These are phyloP conservation scores for Heliocidaris erythrogramma DNA, from an alignment of 35 echinoderm and acorn worm genomes.

Conservation along the genomic window DNA sequence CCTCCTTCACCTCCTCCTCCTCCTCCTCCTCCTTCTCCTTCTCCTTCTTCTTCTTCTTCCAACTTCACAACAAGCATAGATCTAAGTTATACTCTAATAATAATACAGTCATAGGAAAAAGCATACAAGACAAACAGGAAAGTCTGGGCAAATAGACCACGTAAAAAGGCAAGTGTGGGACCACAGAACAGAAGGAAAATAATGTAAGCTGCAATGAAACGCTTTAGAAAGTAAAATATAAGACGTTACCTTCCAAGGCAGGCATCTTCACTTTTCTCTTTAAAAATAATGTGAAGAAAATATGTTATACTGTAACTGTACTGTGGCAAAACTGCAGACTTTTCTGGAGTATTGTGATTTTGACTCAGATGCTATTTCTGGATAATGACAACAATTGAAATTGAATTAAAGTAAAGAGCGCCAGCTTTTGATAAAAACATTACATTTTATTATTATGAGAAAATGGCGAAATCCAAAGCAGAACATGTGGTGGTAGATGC, in stretches of 20 bases:
- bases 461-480: constrained; percentile 51
- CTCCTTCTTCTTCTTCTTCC: too few relatives aligned
- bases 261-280: not conserved
- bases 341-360: not conserved
- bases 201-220: too few relatives aligned
- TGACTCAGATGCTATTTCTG: not conserved
- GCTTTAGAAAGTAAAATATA: too few relatives aligned
- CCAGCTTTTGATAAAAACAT: not conserved
- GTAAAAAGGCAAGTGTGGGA: not conserved
- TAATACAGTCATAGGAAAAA: too few relatives aligned
- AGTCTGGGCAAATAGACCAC: too few relatives aligned
- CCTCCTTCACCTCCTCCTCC: too few relatives aligned
- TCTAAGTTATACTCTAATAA: too few relatives aligned
- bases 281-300: not conserved
- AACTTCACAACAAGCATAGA: too few relatives aligned
- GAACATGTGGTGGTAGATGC: constrained; percentile 80
- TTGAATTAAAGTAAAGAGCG: not conserved
- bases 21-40: too few relatives aligned
- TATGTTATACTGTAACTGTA: too few relatives aligned
- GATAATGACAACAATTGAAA: not conserved
- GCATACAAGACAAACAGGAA: too few relatives aligned
- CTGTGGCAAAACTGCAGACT: not conserved
- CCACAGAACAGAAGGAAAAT: not conserved
- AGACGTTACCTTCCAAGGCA: not conserved
- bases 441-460: constrained; percentile 6